These are phyloP conservation scores for Willowsia nigromaculata DNA, from an alignment of 2,888 invertebrate genomes.

Conservation along the genomic window DNA sequence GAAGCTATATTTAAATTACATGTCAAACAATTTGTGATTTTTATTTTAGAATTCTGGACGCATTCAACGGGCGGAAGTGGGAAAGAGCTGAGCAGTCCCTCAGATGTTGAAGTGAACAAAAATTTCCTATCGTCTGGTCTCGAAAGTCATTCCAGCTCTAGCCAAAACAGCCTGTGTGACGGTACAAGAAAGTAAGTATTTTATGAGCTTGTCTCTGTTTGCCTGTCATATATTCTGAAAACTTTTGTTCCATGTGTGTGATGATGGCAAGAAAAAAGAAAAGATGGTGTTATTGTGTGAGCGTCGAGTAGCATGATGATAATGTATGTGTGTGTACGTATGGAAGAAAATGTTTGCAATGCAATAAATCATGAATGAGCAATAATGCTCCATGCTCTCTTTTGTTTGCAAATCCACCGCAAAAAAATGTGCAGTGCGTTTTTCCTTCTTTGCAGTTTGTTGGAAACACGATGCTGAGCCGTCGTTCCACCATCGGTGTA, in stretches of 20 bases:
- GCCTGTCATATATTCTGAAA: background rate
- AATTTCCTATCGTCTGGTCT: conserved; percentile 77
- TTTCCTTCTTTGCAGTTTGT: conserved; percentile 38
- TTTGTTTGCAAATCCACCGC: conserved; percentile 61
- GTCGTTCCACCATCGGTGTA: background rate
- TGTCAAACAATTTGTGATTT: conserved; percentile 31
- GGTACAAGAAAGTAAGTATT: conserved; percentile 75
- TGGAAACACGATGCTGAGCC: background rate
- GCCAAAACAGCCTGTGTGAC: conserved; percentile 78
- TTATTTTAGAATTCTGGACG: conserved; percentile 78
- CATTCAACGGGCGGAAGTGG: conserved; percentile 75
- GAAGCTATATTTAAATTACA: conserved; percentile 38
- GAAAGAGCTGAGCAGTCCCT: conserved; percentile 78
- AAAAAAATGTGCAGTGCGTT: conserved; percentile 55
- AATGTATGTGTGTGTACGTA: conserved; percentile 29
- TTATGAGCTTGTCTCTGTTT: conserved; percentile 27
- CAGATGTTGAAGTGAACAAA: conserved; percentile 77
- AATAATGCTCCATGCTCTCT: conserved; percentile 47
- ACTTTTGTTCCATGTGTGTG: background rate
- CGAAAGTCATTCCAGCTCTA: conserved; percentile 78
- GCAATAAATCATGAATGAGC: conserved; percentile 61
- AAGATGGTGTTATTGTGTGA: background rate
- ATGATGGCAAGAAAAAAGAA: no score
- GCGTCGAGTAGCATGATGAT: conserved; percentile 4
- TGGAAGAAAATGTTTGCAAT: conserved; percentile 50